A percentile compares a stretch with the other conserved stretches of the same genome.
phyloP scores from a whole-genome alignment of 2,888 invertebrate species.

The Tanaodytes sp. region DNA sequence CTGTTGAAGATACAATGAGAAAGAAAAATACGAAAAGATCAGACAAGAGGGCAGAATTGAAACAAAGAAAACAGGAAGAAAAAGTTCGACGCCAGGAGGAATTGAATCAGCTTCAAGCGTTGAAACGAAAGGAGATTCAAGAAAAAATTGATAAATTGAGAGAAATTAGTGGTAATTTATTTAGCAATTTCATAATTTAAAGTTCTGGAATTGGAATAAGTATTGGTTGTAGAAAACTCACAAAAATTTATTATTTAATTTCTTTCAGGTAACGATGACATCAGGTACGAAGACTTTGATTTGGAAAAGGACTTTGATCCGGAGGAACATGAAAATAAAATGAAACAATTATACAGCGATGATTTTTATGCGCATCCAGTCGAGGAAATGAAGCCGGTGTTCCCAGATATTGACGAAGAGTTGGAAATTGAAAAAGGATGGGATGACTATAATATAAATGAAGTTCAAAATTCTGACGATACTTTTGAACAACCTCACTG shows the following conservation, averaged over 20 bases:
- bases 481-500: conserved; percentile 77
- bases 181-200: conserved; percentile 13
- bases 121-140: conserved; percentile 91
- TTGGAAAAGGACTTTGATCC: conserved; percentile 94
- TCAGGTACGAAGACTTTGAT: conserved; percentile 74
- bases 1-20: conserved; percentile 86
- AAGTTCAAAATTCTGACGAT: conserved; percentile 56
- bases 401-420: conserved; percentile 86
- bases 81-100: conserved; percentile 89
- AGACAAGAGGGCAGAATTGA: conserved; percentile 83
- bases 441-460: conserved; percentile 77
- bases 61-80: conserved; percentile 83
- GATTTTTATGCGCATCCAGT: conserved; percentile 84
- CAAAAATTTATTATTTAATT: too few relatives aligned
- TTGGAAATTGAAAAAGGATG: conserved; percentile 79
- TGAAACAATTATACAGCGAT: conserved; percentile 89
- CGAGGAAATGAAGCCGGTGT: conserved; percentile 85
- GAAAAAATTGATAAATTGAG: conserved; percentile 90
- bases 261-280: conserved; percentile 65
- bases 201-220: too few relatives aligned
- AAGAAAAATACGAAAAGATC: conserved; percentile 86
- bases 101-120: conserved; percentile 87
- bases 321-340: conserved; percentile 86
- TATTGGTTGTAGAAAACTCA: too few relatives aligned
- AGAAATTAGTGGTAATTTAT: conserved; percentile 90